Evolutionary conservation across 1,140 invertebrate species (phyloP).

Genomic region (Lutraria rhynchaena): DNA sequence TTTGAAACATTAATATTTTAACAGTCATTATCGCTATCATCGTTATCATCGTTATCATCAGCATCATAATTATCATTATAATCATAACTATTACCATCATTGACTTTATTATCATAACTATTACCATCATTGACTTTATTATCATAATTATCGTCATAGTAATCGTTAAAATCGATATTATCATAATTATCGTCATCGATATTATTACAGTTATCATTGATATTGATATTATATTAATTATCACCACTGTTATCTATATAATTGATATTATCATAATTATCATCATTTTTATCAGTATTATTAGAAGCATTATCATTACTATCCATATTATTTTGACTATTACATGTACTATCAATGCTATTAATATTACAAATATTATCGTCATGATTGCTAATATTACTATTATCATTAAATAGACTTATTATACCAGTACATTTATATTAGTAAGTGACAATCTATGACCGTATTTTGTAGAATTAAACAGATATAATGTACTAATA

Average conservation of each 20-base stretch:
- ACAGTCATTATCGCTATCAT: no score
- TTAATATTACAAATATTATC: constrained; percentile 2
- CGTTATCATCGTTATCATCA: no score
- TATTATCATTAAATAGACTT: no score
- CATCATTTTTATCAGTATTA: constrained; percentile 5
- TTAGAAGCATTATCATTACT: constrained; percentile 9
- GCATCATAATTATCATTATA: no score
- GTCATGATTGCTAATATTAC: no score
- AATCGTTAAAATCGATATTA: constrained; percentile 2
- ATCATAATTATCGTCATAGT: constrained; percentile 1
- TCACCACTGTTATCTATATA: neutral
- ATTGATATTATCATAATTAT: constrained; percentile 3
- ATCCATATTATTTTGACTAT: constrained; percentile 9
- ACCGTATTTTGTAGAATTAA: no score
- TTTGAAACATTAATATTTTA: no score
- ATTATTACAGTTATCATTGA: constrained; percentile 20
- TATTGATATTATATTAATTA: constrained; percentile 9
- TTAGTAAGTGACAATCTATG: no score
- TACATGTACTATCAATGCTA: neutral
- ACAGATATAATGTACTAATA: no score
- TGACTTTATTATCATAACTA: constrained; percentile 8
- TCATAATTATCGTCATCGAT: neutral
- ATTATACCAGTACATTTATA: no score
- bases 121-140: constrained; percentile 15
- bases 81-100: no score